Percentiles rank a stretch among this genome's conserved stretches.
Conservation (phyloP, 2,888 invertebrate genomes). For the Drosophila bunnanda region DNA sequence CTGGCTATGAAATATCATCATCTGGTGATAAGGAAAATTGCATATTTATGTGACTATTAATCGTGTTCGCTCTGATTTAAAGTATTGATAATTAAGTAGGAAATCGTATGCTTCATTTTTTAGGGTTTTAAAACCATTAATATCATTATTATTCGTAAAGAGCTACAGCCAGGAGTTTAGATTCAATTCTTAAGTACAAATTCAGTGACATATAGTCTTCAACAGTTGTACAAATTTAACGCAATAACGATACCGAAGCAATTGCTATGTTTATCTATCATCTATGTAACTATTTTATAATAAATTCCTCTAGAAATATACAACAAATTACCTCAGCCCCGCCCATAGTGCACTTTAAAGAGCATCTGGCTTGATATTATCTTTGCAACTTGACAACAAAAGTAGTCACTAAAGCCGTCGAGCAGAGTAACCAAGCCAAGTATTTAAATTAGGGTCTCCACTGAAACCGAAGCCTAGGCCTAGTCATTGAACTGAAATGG, state of each 20-base stretch:
- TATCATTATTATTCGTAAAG: too few species aligned
- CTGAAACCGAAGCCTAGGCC: slow-evolving; percentile 16
- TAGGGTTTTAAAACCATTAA: not conserved
- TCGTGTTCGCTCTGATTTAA: not conserved
- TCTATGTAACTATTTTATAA: too few species aligned
- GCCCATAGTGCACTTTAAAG: slow-evolving; percentile 9
- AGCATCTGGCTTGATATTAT: slow-evolving; percentile 42
- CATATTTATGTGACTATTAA: not conserved
- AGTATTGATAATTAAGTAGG: not conserved
- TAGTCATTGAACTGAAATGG: slow-evolving; percentile 40
- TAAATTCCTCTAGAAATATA: not conserved
- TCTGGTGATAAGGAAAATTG: not conserved
- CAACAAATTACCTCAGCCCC: not conserved
- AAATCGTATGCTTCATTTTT: not conserved
- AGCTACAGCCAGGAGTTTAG: too few species aligned
- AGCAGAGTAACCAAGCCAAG: slow-evolving; percentile 7
- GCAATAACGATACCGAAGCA: too few species aligned
- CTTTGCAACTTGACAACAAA: slow-evolving; percentile 56
- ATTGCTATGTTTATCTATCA: too few species aligned
- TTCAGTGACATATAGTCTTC: too few species aligned
- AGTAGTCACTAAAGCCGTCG: slow-evolving; percentile 27
- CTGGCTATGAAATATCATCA: not conserved
- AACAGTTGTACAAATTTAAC: too few species aligned
- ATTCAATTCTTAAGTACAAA: too few species aligned
- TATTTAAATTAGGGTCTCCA: slow-evolving; percentile 33